These are phyloP conservation scores for Antechinus flavipes DNA, from an alignment of 2,113 vertebrate genomes.

Conservation along the genomic window DNA sequence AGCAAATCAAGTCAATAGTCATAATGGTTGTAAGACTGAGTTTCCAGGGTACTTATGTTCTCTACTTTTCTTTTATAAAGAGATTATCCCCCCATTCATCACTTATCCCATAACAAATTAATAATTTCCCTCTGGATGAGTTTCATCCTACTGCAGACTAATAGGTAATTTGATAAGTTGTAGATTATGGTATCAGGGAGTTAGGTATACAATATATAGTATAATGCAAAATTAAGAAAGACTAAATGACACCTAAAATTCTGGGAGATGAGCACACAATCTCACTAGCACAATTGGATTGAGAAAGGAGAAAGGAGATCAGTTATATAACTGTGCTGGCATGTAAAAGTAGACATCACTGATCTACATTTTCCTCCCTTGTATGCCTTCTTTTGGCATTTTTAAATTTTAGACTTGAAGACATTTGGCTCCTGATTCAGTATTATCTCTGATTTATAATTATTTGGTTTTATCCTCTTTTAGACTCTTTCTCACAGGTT, in stretches of 20 bases:
- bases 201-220: neutral
- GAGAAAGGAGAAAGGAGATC: neutral
- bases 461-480: neutral
- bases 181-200: neutral
- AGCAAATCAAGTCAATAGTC: neutral
- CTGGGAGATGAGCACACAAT: neutral
- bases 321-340: neutral
- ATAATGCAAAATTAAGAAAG: neutral
- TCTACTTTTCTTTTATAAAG: neutral
- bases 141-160: neutral
- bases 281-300: neutral
- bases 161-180: neutral
- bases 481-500: neutral
- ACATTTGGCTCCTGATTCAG: neutral
- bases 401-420: neutral
- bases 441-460: neutral
- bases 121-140: neutral
- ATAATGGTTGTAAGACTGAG: neutral
- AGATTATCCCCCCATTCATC: neutral
- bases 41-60: neutral
- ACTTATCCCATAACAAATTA: neutral
- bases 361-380: neutral
- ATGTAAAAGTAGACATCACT: neutral
- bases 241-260: neutral
- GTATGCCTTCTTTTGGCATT: neutral